phyloP scores from a whole-genome alignment of 2,113 vertebrate species.

The Nibea coibor region DNA sequence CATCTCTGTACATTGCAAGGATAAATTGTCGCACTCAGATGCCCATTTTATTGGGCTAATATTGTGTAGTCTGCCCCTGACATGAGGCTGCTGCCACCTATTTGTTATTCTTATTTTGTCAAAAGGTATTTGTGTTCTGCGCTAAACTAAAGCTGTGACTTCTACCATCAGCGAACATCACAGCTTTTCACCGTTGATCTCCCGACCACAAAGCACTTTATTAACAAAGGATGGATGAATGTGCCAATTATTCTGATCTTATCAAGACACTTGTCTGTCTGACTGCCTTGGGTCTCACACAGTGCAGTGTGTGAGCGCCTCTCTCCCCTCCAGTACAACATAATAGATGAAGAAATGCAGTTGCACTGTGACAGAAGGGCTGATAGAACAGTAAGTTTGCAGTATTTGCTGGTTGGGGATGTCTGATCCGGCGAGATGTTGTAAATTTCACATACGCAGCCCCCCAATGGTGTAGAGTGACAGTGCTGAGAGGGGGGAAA shows the following conservation, averaged over 20 bases:
- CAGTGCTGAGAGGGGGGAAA: conserved; percentile 69
- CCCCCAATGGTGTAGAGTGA: conserved; percentile 58
- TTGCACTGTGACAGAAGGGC: conserved; percentile 27
- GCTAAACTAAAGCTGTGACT: conserved; percentile 7
- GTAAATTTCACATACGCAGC: conserved; percentile 66
- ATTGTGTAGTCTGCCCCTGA: background rate
- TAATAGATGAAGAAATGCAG: conserved; percentile 43
- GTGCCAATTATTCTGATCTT: conserved; percentile 66
- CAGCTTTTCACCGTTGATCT: conserved; percentile 45
- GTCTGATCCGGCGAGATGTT: conserved; percentile 56
- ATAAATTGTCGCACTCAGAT: too few species aligned
- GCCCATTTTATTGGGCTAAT: background rate
- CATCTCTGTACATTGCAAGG: too few species aligned
- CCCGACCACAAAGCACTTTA: conserved; percentile 51
- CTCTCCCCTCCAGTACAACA: conserved; percentile 36
- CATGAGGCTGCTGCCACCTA: background rate
- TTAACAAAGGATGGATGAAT: conserved; percentile 61
- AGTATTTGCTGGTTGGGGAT: conserved; percentile 51
- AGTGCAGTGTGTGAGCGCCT: conserved; percentile 15
- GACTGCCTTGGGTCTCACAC: conserved; percentile 35
- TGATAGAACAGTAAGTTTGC: conserved; percentile 55
- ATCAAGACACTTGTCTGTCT: conserved; percentile 62
- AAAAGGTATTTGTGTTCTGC: background rate
- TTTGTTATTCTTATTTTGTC: background rate
- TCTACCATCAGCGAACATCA: conserved; percentile 17